Percentiles rank a stretch among this genome's conserved stretches.
These are phyloP conservation scores for Orthosia gothica DNA, from an alignment of 2,888 invertebrate species.

Conservation along the genomic window DNA sequence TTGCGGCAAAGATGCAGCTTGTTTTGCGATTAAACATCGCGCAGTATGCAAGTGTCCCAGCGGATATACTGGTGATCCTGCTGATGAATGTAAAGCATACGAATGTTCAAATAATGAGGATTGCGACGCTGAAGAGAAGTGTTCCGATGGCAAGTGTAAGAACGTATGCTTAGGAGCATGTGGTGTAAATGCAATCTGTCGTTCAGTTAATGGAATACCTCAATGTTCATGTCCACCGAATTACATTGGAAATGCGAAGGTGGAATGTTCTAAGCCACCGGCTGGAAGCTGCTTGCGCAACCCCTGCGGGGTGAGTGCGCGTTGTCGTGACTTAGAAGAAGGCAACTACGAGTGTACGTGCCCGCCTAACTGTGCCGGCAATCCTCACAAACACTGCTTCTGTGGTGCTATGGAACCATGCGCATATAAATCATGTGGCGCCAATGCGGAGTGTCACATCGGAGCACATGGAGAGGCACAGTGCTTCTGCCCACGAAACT, in stretches of 20 bases:
- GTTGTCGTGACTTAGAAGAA: constrained; percentile 94
- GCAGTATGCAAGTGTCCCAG: constrained; percentile 97
- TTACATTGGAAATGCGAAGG: constrained; percentile 95
- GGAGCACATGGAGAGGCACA: constrained; percentile 93
- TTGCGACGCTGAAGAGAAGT: constrained; percentile 95
- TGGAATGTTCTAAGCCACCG: constrained; percentile 94
- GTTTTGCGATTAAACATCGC: constrained; percentile 95
- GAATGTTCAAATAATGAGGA: constrained; percentile 95
- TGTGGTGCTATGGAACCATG: constrained; percentile 96
- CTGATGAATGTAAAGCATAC: constrained; percentile 94
- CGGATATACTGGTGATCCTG: constrained; percentile 96
- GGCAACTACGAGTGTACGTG: constrained; percentile 96
- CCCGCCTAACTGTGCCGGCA: constrained; percentile 95
- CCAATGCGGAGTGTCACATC: constrained; percentile 95
- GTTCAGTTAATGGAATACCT: constrained; percentile 94
- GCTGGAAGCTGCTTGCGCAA: constrained; percentile 95
- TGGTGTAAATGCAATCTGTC: constrained; percentile 96
- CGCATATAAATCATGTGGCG: constrained; percentile 95
- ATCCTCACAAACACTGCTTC: constrained; percentile 95
- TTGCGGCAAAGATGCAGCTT: constrained; percentile 96
- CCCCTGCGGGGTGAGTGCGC: constrained; percentile 96
- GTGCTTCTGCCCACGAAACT: constrained; percentile 96
- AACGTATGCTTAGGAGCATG: constrained; percentile 96
- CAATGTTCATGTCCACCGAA: constrained; percentile 96
- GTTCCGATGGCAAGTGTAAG: constrained; percentile 93